Evolutionary conservation across 2,113 vertebrate species (phyloP).

Genomic region (Stictonetta naevosa): DNA sequence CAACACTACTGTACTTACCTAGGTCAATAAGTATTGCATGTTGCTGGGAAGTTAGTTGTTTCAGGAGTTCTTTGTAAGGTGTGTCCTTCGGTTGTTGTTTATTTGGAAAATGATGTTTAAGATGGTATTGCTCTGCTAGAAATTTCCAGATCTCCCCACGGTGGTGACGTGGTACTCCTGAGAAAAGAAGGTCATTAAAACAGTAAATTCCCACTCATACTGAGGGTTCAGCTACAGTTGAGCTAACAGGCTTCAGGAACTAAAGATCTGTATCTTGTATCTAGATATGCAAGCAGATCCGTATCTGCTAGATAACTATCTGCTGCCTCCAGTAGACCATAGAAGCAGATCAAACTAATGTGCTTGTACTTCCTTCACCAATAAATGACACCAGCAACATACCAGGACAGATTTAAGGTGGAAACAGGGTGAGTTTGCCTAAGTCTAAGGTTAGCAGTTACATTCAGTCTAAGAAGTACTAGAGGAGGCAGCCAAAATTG

Average conservation of each 20-base stretch:
- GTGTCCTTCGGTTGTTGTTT: constrained; percentile 83
- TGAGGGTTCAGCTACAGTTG: neutral
- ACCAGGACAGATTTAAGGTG: neutral
- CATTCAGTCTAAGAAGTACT: neutral
- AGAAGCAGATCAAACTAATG: neutral
- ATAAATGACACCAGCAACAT: neutral
- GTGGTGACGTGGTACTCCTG: constrained; percentile 93
- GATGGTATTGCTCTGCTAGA: constrained; percentile 91
- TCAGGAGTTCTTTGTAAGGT: constrained; percentile 94
- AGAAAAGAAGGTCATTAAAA: neutral
- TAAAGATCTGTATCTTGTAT: neutral
- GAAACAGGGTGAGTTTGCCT: neutral
- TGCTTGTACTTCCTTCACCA: neutral
- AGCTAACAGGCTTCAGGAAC: constrained; percentile 11
- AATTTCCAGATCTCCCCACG: constrained; percentile 97
- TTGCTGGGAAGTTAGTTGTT: constrained; percentile 95
- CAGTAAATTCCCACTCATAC: neutral
- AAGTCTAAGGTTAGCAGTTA: neutral
- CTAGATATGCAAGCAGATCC: neutral
- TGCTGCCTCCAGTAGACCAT: neutral
- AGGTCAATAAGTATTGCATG: constrained; percentile 98
- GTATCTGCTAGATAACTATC: neutral
- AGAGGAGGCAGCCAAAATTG: neutral
- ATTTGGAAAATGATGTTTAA: constrained; percentile 84
- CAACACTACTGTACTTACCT: constrained; percentile 75